phyloP scores from a whole-genome alignment of 2,113 vertebrate genomes.

The Elaphurus davidianus region DNA sequence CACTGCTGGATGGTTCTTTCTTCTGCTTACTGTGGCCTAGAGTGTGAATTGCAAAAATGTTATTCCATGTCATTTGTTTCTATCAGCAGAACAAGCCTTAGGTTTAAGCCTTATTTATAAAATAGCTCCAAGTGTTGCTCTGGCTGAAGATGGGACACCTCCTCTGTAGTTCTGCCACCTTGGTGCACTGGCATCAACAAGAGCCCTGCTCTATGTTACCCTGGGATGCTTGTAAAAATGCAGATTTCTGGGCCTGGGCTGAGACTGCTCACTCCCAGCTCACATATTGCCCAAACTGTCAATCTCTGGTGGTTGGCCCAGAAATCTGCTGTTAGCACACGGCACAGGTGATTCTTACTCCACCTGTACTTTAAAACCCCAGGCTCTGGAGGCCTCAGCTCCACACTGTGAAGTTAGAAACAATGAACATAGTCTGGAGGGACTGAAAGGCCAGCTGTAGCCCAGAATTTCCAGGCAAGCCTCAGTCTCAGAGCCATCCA shows the following conservation, averaged over 20 bases:
- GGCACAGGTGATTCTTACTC: background rate
- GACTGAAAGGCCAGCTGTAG: background rate
- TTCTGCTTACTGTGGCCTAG: background rate
- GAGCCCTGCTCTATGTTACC: background rate
- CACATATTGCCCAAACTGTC: background rate
- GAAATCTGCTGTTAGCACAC: background rate
- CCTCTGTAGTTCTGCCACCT: fast-evolving
- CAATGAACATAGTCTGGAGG: background rate
- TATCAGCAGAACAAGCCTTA: background rate
- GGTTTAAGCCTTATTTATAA: background rate
- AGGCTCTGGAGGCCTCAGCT: background rate
- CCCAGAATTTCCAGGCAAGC: background rate
- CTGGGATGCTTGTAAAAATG: background rate
- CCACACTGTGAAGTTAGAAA: background rate
- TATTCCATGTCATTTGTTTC: background rate
- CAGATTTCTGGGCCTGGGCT: background rate
- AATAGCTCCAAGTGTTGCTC: background rate
- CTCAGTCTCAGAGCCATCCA: background rate
- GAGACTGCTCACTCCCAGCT: background rate
- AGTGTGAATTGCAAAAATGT: background rate
- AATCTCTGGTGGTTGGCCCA: background rate
- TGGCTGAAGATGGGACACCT: background rate
- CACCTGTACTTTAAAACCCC: background rate
- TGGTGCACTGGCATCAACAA: background rate
- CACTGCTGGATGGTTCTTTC: background rate